phyloP scores from a whole-genome alignment of 2,888 invertebrate genomes.

The Stramonita haemastoma region DNA sequence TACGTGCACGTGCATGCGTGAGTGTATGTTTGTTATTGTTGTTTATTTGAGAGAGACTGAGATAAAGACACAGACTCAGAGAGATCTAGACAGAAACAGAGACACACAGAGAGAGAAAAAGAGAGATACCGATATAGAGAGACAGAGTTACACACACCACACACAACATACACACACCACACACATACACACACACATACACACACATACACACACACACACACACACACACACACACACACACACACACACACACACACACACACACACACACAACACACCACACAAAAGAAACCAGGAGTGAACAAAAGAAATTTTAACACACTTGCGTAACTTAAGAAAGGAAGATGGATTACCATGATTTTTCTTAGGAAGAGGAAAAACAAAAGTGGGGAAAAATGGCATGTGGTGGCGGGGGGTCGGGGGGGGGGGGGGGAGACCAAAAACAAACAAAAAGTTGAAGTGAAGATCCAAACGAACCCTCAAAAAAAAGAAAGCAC shows the following conservation, averaged over 20 bases:
- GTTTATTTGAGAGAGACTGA: background rate
- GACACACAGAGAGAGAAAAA: background rate
- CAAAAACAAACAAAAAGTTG: background rate
- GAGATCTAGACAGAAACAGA: background rate
- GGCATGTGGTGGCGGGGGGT: background rate
- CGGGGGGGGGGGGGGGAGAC: background rate
- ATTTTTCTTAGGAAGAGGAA: background rate
- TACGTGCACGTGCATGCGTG: too few species aligned
- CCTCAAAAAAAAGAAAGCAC: too few species aligned
- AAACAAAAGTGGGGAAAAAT: background rate
- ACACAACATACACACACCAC: background rate
- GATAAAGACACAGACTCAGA: background rate
- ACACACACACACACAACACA: background rate
- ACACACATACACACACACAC: background rate
- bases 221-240: slow-evolving; percentile 17
- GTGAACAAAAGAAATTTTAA: background rate
- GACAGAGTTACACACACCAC: background rate
- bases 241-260: background rate
- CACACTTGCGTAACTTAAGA: too few species aligned
- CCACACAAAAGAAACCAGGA: background rate
- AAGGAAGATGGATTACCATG: too few species aligned
- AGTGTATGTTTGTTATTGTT: too few species aligned
- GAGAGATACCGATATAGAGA: background rate
- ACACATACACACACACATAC: background rate
- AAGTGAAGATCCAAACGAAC: background rate